Evolutionary conservation across 1,140 invertebrate genomes (phyloP).

Genomic region (Bombus vancouverensis): DNA sequence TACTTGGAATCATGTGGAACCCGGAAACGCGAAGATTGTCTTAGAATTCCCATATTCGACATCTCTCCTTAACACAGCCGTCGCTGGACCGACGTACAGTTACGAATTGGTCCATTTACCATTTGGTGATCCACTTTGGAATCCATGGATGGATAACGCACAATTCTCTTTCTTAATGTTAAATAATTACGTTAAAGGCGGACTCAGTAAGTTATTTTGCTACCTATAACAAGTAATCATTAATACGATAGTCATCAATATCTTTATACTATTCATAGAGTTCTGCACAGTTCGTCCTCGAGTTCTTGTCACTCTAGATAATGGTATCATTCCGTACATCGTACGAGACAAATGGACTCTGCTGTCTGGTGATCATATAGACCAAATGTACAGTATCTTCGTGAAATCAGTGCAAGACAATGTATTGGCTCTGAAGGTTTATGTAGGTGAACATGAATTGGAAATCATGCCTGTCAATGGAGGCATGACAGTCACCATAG

Average conservation of each 20-base stretch:
- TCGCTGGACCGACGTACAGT: conserved; percentile 58
- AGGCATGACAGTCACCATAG: conserved; percentile 42
- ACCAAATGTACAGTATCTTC: conserved; percentile 64
- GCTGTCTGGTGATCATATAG: conserved; percentile 58
- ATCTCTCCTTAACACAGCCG: conserved; percentile 56
- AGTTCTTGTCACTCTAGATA: conserved; percentile 59
- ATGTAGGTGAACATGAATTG: conserved; percentile 49
- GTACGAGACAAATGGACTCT: conserved; percentile 67
- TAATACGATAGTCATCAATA: too few relatives aligned
- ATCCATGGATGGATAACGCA: conserved; percentile 64
- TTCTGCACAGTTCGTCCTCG: conserved; percentile 68
- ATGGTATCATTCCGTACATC: conserved; percentile 52
- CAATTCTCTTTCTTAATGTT: conserved; percentile 51
- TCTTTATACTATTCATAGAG: conserved; percentile 51
- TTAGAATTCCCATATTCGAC: conserved; percentile 59
- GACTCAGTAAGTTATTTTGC: conserved; percentile 48
- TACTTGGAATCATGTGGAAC: conserved; percentile 43
- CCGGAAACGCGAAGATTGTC: conserved; percentile 56
- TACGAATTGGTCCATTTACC: conserved; percentile 66
- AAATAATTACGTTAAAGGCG: conserved; percentile 23
- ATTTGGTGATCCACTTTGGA: conserved; percentile 54
- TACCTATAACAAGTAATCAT: neutral
- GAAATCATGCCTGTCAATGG: conserved; percentile 56
- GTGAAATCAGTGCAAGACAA: conserved; percentile 55
- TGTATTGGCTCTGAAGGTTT: conserved; percentile 61